Evolutionary conservation across 2,797 vertebrate species (phyloP).

Genomic region (Crossoptilon crossoptilon): DNA sequence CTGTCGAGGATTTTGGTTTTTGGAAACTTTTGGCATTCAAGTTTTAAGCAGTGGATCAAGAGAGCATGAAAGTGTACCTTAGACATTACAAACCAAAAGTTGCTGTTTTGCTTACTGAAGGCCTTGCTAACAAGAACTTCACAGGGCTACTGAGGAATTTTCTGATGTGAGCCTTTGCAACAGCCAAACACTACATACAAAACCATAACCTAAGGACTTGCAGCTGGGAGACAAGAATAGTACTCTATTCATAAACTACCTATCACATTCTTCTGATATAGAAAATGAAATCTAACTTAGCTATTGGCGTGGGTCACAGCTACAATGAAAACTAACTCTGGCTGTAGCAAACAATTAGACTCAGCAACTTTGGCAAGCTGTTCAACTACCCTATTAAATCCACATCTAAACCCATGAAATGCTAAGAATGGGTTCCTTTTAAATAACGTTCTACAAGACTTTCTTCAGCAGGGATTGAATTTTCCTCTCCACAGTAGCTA

Average conservation of each 20-base stretch:
- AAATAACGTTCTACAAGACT: not conserved
- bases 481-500: not conserved
- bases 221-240: not conserved
- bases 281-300: not conserved
- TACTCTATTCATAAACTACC: not conserved
- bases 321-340: not conserved
- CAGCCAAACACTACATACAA: not conserved
- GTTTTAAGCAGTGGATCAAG: not conserved
- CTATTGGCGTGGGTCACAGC: rapidly evolving
- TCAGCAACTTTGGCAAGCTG: not conserved
- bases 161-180: not conserved
- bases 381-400: not conserved
- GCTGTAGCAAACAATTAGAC: not conserved
- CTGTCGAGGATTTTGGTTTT: not conserved
- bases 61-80: not conserved
- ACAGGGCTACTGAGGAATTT: not conserved
- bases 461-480: not conserved
- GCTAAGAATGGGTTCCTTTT: not conserved
- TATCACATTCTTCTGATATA: not conserved
- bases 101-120: not conserved
- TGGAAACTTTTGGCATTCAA: not conserved
- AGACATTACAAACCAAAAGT: not conserved
- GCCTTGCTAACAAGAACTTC: not conserved
- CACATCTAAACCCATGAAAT: not conserved
- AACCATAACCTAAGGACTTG: not conserved